A percentile compares a stretch with the other conserved stretches of the same genome.
phyloP scores from a whole-genome alignment of 2,113 vertebrate genomes.

The Channa argus region DNA sequence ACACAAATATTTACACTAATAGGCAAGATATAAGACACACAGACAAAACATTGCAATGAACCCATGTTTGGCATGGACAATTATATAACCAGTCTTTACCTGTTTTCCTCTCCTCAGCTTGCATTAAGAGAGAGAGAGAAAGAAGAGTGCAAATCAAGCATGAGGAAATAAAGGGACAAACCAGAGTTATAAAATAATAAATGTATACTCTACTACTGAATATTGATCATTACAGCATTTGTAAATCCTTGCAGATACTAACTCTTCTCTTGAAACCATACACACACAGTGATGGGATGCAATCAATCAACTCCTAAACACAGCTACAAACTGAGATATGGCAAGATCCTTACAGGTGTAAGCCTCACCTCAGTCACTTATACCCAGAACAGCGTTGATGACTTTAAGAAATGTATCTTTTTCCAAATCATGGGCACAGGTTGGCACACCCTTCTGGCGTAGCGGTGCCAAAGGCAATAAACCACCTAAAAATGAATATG shows the following conservation, averaged over 20 bases:
- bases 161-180: conserved; percentile 26
- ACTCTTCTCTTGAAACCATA: conserved; percentile 64
- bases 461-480: conserved; percentile 82
- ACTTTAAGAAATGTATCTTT: conserved; percentile 64
- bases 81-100: conserved; percentile 70
- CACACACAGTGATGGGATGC: conserved; percentile 40
- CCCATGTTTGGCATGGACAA: neutral
- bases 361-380: conserved; percentile 35
- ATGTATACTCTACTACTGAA: conserved; percentile 34
- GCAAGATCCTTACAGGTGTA: conserved; percentile 66
- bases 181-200: conserved; percentile 35
- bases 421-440: conserved; percentile 78
- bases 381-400: conserved; percentile 49
- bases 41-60: conserved; percentile 25
- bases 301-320: conserved; percentile 54
- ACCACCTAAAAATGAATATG: conserved; percentile 85
- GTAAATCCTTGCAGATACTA: conserved; percentile 44
- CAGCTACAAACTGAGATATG: conserved; percentile 54
- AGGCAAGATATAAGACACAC: conserved; percentile 24
- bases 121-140: conserved; percentile 61
- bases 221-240: conserved; percentile 46
- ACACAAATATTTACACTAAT: conserved; percentile 30
- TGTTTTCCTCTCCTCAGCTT: conserved; percentile 71
- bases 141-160: conserved; percentile 43
- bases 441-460: conserved; percentile 79